phyloP scores from a whole-genome alignment of 2,888 invertebrate genomes.

The Dorcus parallelipipedus region DNA sequence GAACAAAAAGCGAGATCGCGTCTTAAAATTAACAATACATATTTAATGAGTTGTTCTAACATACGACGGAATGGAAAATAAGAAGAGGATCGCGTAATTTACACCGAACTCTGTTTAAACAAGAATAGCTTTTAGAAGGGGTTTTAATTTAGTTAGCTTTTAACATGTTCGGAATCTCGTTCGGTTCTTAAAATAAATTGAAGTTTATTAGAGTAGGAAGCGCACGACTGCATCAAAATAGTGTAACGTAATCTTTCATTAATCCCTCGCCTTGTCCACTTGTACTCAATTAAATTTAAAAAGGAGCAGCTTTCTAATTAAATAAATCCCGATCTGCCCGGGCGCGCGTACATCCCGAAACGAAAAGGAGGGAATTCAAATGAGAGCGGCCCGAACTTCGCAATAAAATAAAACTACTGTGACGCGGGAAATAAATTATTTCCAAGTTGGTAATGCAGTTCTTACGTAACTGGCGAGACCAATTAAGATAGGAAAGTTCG shows the following conservation, averaged over 20 bases:
- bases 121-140: too few relatives aligned
- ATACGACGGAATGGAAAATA: too few relatives aligned
- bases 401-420: not conserved
- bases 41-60: too few relatives aligned
- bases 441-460: conserved; percentile 24
- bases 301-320: not conserved
- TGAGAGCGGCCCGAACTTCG: not conserved
- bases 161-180: too few relatives aligned
- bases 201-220: not conserved
- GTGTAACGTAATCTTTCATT: not conserved
- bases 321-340: not conserved
- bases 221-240: not conserved
- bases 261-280: not conserved
- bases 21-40: too few relatives aligned
- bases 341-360: not conserved
- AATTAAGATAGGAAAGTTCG: conserved; percentile 27
- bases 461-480: conserved; percentile 20
- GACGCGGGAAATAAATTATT: conserved; percentile 24
- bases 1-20: too few relatives aligned
- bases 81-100: too few relatives aligned
- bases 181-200: not conserved
- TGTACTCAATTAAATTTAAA: not conserved
- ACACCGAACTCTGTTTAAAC: too few relatives aligned
- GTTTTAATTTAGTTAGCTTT: too few relatives aligned
- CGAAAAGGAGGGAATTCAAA: not conserved